Evolutionary conservation across 2,113 vertebrate species (phyloP).

Genomic region (Hipposideros armiger): DNA sequence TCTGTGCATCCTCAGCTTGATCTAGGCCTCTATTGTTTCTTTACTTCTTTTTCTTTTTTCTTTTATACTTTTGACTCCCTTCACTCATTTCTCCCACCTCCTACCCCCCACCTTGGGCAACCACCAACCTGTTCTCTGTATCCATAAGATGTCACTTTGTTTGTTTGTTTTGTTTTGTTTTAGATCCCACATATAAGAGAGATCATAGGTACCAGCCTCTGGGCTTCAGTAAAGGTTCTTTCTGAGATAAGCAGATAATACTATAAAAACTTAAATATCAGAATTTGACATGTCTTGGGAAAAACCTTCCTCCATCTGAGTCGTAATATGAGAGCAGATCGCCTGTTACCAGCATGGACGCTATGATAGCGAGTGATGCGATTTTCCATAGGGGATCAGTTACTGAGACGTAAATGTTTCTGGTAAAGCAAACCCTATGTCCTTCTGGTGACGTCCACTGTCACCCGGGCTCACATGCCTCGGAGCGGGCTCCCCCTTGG

Average conservation of each 20-base stretch:
- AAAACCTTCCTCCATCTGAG: neutral
- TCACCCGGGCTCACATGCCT: rapidly evolving
- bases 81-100: neutral
- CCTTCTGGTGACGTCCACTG: neutral
- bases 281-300: neutral
- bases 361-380: neutral
- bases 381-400: no score
- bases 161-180: neutral
- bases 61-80: neutral
- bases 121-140: neutral
- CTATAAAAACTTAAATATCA: neutral
- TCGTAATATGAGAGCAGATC: neutral
- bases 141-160: neutral
- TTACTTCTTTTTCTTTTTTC: neutral
- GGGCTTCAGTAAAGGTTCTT: neutral
- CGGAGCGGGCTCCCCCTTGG: rapidly evolving
- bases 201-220: neutral
- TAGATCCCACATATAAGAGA: neutral
- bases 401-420: neutral
- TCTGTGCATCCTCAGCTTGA: neutral
- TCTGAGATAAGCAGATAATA: neutral
- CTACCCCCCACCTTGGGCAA: neutral
- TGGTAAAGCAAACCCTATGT: neutral
- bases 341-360: neutral
- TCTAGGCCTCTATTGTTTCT: no score